Conservation (phyloP, 30 jellyfish, hydroid and myxozoan species). For the Nemopilema nomurai region DNA sequence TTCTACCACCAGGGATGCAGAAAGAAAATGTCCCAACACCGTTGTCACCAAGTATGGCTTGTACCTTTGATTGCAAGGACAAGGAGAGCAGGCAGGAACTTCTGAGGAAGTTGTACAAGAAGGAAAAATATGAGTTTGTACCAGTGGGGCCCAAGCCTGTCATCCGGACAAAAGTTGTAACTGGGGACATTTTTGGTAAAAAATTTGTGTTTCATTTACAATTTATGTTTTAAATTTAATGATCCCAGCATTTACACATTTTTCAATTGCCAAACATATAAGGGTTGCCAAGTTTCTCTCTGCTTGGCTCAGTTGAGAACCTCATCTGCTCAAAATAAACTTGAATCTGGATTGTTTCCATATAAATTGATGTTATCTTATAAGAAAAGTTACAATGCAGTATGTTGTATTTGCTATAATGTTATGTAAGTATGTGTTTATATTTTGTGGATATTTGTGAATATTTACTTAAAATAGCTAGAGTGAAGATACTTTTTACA, state of each 20-base stretch:
- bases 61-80: not conserved
- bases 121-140: slow-evolving; percentile 24
- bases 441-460: too few relatives aligned
- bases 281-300: not conserved
- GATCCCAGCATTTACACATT: too few relatives aligned
- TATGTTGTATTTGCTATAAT: too few relatives aligned
- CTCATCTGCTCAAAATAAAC: too few relatives aligned
- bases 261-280: not conserved
- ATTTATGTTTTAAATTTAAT: not conserved
- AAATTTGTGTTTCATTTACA: too few relatives aligned
- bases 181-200: slow-evolving; percentile 18
- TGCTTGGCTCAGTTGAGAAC: too few relatives aligned
- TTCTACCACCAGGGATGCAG: not conserved
- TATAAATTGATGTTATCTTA: too few relatives aligned
- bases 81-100: slow-evolving; percentile 12
- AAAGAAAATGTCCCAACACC: not conserved
- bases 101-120: slow-evolving; percentile 28
- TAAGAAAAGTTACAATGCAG: too few relatives aligned
- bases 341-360: too few relatives aligned
- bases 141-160: slow-evolving; percentile 40
- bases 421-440: too few relatives aligned
- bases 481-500: too few relatives aligned
- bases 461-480: too few relatives aligned
- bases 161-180: slow-evolving; percentile 7
- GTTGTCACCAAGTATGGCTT: slow-evolving; percentile 18